Conservation (phyloP, 2,113 vertebrate genomes). For the Menura novaehollandiae region DNA sequence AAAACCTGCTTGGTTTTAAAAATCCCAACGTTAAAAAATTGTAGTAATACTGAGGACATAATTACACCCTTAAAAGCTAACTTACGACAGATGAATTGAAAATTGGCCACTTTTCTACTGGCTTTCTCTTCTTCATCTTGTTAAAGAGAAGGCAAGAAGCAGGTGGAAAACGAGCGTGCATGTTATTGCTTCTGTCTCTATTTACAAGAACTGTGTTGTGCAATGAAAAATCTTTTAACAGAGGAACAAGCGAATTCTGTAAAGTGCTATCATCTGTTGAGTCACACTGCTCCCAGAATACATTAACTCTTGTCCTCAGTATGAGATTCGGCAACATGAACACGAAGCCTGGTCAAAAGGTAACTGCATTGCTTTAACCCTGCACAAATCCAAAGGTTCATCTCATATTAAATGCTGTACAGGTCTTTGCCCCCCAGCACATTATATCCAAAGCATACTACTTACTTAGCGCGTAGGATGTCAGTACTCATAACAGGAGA, state of each 20-base stretch:
- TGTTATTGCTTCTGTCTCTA: not conserved
- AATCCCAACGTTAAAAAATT: not conserved
- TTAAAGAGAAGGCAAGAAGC: not conserved
- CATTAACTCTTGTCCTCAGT: not conserved
- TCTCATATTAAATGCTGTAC: not conserved
- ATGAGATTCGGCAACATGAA: not conserved
- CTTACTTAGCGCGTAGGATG: not conserved
- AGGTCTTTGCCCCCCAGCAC: not conserved
- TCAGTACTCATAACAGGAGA: not conserved
- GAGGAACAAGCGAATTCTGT: not conserved
- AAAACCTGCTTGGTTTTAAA: not conserved
- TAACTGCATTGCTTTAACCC: not conserved
- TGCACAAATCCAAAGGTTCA: not conserved
- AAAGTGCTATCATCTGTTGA: not conserved
- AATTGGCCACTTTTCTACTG: not conserved
- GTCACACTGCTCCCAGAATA: not conserved
- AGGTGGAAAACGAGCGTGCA: not conserved
- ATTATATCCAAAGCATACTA: not conserved
- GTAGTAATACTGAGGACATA: not conserved
- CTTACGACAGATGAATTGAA: not conserved
- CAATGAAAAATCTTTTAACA: not conserved
- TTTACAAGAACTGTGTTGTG: not conserved
- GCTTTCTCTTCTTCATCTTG: not conserved
- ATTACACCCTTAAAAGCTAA: not conserved
- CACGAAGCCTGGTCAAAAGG: not conserved